Conservation (phyloP, 2,113 vertebrate genomes). For the Oenanthe melanoleuca region DNA sequence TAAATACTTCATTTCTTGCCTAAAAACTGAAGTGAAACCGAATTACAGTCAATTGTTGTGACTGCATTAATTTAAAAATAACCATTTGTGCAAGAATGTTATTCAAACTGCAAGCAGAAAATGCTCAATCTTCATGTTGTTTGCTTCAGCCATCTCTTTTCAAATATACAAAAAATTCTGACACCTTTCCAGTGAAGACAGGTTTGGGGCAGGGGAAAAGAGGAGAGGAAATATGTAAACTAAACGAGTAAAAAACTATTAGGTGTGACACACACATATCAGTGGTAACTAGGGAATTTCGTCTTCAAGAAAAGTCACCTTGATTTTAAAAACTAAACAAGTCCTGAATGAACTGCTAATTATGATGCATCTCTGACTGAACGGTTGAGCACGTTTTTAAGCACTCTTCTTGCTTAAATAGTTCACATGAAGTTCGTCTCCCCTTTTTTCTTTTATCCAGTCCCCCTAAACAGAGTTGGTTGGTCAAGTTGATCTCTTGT, state of each 20-base stretch:
- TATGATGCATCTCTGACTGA: slow-evolving; percentile 41
- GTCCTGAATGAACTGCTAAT: slow-evolving; percentile 45
- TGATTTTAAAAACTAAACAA: slow-evolving; percentile 53
- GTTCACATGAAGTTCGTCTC: slow-evolving; percentile 60
- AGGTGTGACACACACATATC: not conserved
- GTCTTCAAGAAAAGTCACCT: slow-evolving; percentile 53
- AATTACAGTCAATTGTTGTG: not conserved
- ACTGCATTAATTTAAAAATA: not conserved
- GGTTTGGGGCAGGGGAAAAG: not conserved
- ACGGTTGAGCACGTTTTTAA: slow-evolving; percentile 46
- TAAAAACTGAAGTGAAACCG: not conserved
- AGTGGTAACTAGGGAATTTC: slow-evolving; percentile 9
- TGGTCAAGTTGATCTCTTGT: slow-evolving; percentile 91
- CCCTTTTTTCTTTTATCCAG: not conserved
- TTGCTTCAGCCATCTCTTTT: not conserved
- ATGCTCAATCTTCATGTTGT: not conserved
- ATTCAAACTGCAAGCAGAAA: not conserved
- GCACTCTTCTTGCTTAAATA: slow-evolving; percentile 38
- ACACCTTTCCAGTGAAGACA: not conserved
- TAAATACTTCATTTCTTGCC: not conserved
- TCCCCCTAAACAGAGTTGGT: slow-evolving; percentile 73
- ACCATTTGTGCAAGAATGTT: not conserved
- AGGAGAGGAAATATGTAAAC: not conserved
- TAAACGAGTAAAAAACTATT: not conserved
- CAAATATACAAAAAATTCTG: not conserved